Percentiles rank a stretch among this genome's conserved stretches.
These are phyloP conservation scores for Idaea straminata DNA, from an alignment of 2,888 invertebrate genomes.

Conservation along the genomic window DNA sequence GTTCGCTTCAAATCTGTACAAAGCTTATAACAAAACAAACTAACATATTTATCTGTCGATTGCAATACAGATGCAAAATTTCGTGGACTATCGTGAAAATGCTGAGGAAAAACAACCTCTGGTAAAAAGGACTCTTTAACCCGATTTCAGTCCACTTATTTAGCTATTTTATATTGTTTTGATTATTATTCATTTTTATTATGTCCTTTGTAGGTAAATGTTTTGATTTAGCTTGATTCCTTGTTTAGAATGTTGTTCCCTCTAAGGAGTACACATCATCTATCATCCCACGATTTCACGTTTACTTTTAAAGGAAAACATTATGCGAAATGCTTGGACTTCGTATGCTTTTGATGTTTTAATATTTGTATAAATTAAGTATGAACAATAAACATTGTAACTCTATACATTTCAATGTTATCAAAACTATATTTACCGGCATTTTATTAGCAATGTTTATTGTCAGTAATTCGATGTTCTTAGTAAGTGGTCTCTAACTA, in stretches of 20 bases:
- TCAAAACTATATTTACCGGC: background rate
- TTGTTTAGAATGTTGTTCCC: conserved; percentile 22
- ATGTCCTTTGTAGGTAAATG: conserved; percentile 33
- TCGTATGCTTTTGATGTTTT: conserved; percentile 42
- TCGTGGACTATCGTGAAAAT: conserved; percentile 94
- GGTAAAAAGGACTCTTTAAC: conserved; percentile 83
- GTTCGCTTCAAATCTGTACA: conserved; percentile 5
- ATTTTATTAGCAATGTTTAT: background rate
- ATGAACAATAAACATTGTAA: background rate
- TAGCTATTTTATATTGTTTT: conserved; percentile 43
- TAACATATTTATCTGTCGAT: conserved; percentile 75
- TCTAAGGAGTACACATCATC: conserved; percentile 9
- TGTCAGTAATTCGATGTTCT: background rate
- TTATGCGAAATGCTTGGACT: conserved; percentile 16
- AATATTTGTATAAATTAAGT: conserved; percentile 3
- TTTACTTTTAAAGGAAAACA: conserved; percentile 3
- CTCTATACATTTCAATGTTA: background rate
- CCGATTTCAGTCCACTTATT: conserved; percentile 67
- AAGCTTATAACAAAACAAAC: conserved; percentile 51
- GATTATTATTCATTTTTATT: conserved; percentile 32
- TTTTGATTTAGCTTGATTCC: conserved; percentile 32
- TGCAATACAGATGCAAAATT: conserved; percentile 86
- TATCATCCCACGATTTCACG: conserved; percentile 13
- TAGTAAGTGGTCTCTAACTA: background rate
- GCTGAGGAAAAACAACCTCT: conserved; percentile 95